phyloP scores from a whole-genome alignment of 1,140 invertebrate species.

The Ips typographus region DNA sequence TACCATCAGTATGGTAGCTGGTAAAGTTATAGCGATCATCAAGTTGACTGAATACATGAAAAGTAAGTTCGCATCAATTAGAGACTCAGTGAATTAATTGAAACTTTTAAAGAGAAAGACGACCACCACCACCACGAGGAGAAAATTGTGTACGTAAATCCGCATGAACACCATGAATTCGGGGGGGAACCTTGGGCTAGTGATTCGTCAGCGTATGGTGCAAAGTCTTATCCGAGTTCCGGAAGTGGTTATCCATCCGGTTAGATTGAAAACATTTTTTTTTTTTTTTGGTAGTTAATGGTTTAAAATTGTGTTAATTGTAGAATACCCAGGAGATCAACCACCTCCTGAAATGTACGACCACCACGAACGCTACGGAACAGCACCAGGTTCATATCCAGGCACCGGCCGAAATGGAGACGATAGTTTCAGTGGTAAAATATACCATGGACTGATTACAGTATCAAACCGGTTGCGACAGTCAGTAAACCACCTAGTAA shows the following conservation, averaged over 20 bases:
- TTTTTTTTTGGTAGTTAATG: not conserved
- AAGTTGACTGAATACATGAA: constrained; percentile 44
- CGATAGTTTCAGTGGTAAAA: not conserved
- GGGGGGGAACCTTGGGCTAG: constrained; percentile 4
- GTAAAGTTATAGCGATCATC: constrained; percentile 45
- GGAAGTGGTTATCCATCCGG: constrained; percentile 9
- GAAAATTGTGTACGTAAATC: constrained; percentile 35
- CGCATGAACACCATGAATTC: constrained; percentile 25
- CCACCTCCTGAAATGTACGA: constrained; percentile 9
- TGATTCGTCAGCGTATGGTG: not conserved
- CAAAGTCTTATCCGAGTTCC: not conserved
- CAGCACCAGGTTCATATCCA: not conserved
- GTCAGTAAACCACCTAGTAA: not conserved
- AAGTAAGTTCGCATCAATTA: constrained; percentile 37
- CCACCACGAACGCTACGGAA: constrained; percentile 19
- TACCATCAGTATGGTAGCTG: constrained; percentile 43
- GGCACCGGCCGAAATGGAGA: constrained; percentile 5
- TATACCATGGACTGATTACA: not conserved
- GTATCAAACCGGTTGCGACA: constrained; percentile 6
- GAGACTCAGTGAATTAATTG: not conserved
- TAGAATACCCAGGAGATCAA: constrained; percentile 30
- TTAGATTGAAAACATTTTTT: constrained; percentile 8
- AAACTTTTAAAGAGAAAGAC: constrained; percentile 11
- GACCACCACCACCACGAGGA: constrained; percentile 34
- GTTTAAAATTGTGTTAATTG: not conserved